A percentile compares a stretch with the other conserved stretches of the same genome.
These are phyloP conservation scores for Oncopodura yosiiana DNA, from an alignment of 1,140 invertebrate species.

Conservation along the genomic window DNA sequence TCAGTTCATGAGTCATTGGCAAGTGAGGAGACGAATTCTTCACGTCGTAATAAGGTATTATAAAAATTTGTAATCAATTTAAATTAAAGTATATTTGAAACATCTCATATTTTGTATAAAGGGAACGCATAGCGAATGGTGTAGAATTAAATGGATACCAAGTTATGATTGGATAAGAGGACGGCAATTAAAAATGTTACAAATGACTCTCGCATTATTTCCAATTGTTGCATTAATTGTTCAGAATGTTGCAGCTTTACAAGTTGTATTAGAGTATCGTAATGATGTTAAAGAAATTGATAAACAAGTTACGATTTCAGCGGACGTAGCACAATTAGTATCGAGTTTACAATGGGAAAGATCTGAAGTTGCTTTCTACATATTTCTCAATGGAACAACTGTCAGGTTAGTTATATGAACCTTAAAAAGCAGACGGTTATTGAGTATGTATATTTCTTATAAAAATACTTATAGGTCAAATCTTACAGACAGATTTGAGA, in stretches of 20 bases:
- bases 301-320: constrained; percentile 2
- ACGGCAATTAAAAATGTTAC: constrained; percentile 11
- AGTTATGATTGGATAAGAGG: neutral
- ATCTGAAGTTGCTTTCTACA: constrained; percentile 12
- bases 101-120: too few relatives aligned
- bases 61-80: neutral
- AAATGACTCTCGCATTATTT: neutral
- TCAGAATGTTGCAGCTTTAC: neutral
- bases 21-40: neutral
- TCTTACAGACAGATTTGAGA: constrained; percentile 56
- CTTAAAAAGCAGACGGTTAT: too few relatives aligned
- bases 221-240: constrained; percentile 3
- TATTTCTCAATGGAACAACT: constrained; percentile 23
- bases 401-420: constrained; percentile 13
- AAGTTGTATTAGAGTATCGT: constrained; percentile 4
- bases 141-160: neutral
- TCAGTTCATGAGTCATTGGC: neutral
- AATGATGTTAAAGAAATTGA: neutral
- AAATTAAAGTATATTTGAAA: too few relatives aligned
- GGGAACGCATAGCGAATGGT: too few relatives aligned
- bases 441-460: too few relatives aligned
- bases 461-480: too few relatives aligned
- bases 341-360: constrained; percentile 9
- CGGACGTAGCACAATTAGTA: constrained; percentile 5
- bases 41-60: neutral